These are phyloP conservation scores for Bostrychus sinensis DNA, from an alignment of 2,113 vertebrate genomes.

Conservation along the genomic window DNA sequence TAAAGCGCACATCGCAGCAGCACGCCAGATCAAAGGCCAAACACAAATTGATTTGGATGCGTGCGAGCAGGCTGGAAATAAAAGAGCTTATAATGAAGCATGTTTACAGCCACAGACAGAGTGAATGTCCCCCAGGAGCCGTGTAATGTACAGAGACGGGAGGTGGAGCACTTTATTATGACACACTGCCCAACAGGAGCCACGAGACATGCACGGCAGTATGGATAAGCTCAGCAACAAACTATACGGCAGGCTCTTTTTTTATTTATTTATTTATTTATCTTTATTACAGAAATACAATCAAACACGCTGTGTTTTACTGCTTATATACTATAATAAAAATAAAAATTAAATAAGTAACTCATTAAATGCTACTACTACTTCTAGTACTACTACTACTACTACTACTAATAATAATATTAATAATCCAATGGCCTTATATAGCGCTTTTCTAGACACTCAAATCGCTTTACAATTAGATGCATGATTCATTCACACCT, in stretches of 20 bases:
- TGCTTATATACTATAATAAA: no score
- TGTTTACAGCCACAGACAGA: slow-evolving; percentile 49
- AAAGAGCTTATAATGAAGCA: slow-evolving; percentile 58
- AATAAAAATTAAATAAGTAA: no score
- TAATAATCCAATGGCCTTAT: no score
- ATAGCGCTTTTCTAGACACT: no score
- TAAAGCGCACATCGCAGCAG: slow-evolving; percentile 13
- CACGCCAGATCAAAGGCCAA: slow-evolving; percentile 51
- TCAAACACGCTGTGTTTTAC: no score
- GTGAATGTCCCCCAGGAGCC: slow-evolving; percentile 43
- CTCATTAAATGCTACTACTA: no score
- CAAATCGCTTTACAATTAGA: no score
- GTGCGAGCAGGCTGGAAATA: slow-evolving; percentile 49
- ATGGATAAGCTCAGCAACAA: background rate
- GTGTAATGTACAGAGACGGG: slow-evolving; percentile 39
- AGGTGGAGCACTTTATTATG: slow-evolving; percentile 4
- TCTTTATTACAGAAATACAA: background rate
- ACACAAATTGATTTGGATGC: slow-evolving; percentile 59
- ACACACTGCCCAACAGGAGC: slow-evolving; percentile 27
- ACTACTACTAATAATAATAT: no score
- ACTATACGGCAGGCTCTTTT: background rate
- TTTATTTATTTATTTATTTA: no score
- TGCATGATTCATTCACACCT: no score
- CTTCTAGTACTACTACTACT: no score
- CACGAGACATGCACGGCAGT: background rate